These are phyloP conservation scores for Poecile atricapillus DNA, from an alignment of 2,113 vertebrate genomes.

Conservation along the genomic window DNA sequence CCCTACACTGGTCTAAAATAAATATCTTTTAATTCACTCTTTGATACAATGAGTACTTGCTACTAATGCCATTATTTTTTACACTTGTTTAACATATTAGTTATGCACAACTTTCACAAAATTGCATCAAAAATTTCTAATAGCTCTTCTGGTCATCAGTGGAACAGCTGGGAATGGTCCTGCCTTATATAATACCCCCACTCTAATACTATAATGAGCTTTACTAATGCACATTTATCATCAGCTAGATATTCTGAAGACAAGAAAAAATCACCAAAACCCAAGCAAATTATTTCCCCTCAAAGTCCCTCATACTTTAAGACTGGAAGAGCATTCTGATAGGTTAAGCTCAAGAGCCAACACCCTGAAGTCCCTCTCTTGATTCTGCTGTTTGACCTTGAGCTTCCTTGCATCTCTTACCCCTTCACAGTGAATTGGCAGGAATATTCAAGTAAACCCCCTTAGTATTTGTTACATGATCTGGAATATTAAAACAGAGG, in stretches of 20 bases:
- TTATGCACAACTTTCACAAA: background rate
- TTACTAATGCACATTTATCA: background rate
- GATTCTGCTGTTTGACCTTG: background rate
- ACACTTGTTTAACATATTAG: background rate
- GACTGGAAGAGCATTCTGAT: background rate
- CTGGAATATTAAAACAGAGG: background rate
- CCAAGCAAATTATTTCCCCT: background rate
- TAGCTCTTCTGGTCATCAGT: background rate
- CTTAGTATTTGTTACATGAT: background rate
- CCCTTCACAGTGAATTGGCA: background rate
- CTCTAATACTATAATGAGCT: background rate
- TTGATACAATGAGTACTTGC: background rate
- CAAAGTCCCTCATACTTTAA: background rate
- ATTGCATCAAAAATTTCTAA: background rate
- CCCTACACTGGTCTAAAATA: background rate
- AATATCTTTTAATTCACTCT: background rate
- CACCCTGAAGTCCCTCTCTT: background rate
- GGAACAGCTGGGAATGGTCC: background rate
- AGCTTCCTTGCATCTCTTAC: background rate
- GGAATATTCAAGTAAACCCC: background rate
- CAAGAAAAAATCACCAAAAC: background rate
- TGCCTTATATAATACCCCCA: background rate
- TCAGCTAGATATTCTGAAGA: background rate
- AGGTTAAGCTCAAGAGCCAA: background rate
- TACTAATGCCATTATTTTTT: background rate